A percentile compares a stretch with the other conserved stretches of the same genome.
phyloP scores from a whole-genome alignment of 2,888 invertebrate species.

The Clusia tigrina region DNA sequence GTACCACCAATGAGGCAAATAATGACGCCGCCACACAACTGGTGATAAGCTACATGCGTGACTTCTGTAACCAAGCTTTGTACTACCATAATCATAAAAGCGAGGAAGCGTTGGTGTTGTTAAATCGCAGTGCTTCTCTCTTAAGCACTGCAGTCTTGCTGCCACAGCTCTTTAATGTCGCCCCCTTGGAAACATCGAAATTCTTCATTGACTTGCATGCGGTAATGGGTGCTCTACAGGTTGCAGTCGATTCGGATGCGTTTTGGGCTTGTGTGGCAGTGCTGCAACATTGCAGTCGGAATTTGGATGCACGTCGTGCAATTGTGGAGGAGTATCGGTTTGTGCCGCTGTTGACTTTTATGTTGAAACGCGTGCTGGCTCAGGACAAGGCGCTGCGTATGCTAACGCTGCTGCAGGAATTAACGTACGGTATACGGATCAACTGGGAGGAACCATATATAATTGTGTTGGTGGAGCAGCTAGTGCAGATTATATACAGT shows the following conservation, averaged over 20 bases:
- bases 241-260: constrained; percentile 46
- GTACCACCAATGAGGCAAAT: constrained; percentile 29
- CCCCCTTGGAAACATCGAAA: constrained; percentile 53
- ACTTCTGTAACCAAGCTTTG: constrained; percentile 52
- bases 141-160: constrained; percentile 49
- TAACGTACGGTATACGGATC: constrained; percentile 81
- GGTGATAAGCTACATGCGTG: constrained; percentile 53
- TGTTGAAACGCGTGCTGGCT: constrained; percentile 48
- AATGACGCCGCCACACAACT: constrained; percentile 20
- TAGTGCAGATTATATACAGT: constrained; percentile 73
- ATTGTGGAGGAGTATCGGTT: constrained; percentile 59
- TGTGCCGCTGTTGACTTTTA: constrained; percentile 53
- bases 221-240: constrained; percentile 50
- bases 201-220: constrained; percentile 61
- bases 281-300: constrained; percentile 57
- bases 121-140: constrained; percentile 57
- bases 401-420: constrained; percentile 67
- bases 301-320: constrained; percentile 51
- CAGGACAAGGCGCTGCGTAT: constrained; percentile 54
- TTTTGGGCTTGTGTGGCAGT: constrained; percentile 57
- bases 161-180: constrained; percentile 49
- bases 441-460: constrained; percentile 83
- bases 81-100: constrained; percentile 49
- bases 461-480: constrained; percentile 71
- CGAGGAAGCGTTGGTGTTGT: constrained; percentile 51